phyloP scores from a whole-genome alignment of 2,113 vertebrate species.

The Aepyceros melampus region DNA sequence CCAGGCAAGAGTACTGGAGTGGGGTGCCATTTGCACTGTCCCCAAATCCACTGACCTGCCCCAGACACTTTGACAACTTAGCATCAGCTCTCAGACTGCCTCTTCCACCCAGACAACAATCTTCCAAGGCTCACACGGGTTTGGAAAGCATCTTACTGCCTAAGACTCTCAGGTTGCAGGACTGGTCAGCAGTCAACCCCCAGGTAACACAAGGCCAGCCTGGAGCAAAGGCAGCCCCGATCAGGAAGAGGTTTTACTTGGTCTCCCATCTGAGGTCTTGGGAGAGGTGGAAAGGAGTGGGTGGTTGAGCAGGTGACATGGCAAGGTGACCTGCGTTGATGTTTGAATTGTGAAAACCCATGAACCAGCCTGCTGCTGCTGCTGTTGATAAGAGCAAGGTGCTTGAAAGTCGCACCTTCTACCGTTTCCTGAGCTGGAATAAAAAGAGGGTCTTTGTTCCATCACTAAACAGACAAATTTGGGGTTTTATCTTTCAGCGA shows the following conservation, averaged over 20 bases:
- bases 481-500: neutral
- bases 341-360: neutral
- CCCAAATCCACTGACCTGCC: neutral
- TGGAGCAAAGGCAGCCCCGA: rapidly evolving
- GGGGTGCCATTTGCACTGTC: too few species aligned
- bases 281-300: neutral
- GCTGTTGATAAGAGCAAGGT: neutral
- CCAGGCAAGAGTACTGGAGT: too few species aligned
- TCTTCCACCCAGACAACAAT: neutral
- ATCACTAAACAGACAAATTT: neutral
- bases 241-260: neutral
- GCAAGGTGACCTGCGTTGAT: neutral
- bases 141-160: neutral
- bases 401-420: neutral
- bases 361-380: neutral
- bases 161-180: neutral
- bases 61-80: rapidly evolving
- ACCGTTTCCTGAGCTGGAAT: neutral
- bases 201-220: neutral
- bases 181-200: too few species aligned
- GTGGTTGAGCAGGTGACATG: neutral
- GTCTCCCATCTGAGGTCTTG: neutral
- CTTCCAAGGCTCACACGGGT: neutral
- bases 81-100: neutral
- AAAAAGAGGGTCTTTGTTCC: neutral